Base-by-base conservation (phyloP, 2,113 vertebrate species). In the Malurus alboscapulatus region DNA sequence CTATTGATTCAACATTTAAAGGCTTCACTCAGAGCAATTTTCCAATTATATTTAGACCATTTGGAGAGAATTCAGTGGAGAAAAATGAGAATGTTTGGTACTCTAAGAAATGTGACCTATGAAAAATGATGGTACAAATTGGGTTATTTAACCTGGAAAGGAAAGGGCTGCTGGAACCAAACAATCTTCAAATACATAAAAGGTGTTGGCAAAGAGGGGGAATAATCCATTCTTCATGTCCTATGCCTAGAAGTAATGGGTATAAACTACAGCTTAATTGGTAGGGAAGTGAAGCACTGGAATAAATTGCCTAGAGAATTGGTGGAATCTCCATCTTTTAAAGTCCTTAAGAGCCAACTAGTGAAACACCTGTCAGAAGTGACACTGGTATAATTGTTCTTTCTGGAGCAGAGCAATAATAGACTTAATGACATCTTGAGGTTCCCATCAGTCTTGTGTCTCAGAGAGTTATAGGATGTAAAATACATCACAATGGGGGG, bases 1-100 rank as follows among this genome's bases (percentile, higher is more conserved):
- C 44, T 78, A 95, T 94, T 81, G 93, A 91, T 92, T 87, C 68
- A 88, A 21, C 68, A 92, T 87, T 94, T 92, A 88, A 84, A 93
- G 44, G 47, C 76, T 86, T 92, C 77, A 81, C 55, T 92, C 47
- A 58, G 47, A 92, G 51, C 27, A 93, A 55, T 93, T 96, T 93
- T 90, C 68, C 73, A 93, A 93, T 95, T 94, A 91, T 36, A 74
- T 34, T 40, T 87, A 55, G 84, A 81, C 77, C 68, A 65, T 40
- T 10, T 58, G 51, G 34, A 88, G 11, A 74, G 32, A 88, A 78
- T 71, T 80, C 84, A 87, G 77, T 48, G 59, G 61, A 95, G 80
- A 95, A 94, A 93, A 91, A 95, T 91, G 65, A 81, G 87, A 88
- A 84, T 71, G 57, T 91, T 88, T 2, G 0, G 14, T 51, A 67